These are phyloP conservation scores for Tubulanus polymorphus DNA, from an alignment of 2,888 invertebrate genomes.

Conservation along the genomic window DNA sequence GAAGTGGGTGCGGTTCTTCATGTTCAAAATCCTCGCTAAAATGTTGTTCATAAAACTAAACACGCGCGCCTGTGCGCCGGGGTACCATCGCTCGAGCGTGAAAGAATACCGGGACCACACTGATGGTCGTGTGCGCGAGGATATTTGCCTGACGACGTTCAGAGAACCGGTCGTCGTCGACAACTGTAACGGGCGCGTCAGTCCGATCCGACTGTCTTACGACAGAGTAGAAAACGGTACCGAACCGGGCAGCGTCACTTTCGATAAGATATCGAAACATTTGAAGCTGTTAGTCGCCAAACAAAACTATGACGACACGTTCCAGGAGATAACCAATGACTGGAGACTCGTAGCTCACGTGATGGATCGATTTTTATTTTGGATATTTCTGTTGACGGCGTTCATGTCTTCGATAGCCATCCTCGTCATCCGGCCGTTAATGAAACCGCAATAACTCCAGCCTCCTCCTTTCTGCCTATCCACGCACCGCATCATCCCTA, in stretches of 20 bases:
- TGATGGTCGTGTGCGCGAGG: constrained; percentile 12
- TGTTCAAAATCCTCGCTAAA: constrained; percentile 44
- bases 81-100: constrained; percentile 11
- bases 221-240: constrained; percentile 1
- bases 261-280: constrained; percentile 38
- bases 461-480: no score
- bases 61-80: no score
- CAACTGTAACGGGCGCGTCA: constrained; percentile 32
- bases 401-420: constrained; percentile 45
- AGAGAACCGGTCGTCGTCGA: constrained; percentile 27
- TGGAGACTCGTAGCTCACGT: constrained; percentile 52
- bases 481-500: no score
- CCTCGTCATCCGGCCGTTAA: constrained; percentile 47
- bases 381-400: constrained; percentile 47
- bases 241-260: constrained; percentile 22
- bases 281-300: constrained; percentile 38
- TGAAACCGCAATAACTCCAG: no score
- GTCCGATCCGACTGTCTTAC: constrained; percentile 6
- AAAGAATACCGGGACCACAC: not conserved
- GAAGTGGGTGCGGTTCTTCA: constrained; percentile 44
- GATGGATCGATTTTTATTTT: constrained; percentile 50
- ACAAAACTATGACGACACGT: constrained; percentile 37
- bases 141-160: constrained; percentile 35
- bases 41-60: constrained; percentile 40
- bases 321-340: constrained; percentile 47